Evolutionary conservation across 2,113 vertebrate genomes (phyloP).

Genomic region (Ellobius talpinus): DNA sequence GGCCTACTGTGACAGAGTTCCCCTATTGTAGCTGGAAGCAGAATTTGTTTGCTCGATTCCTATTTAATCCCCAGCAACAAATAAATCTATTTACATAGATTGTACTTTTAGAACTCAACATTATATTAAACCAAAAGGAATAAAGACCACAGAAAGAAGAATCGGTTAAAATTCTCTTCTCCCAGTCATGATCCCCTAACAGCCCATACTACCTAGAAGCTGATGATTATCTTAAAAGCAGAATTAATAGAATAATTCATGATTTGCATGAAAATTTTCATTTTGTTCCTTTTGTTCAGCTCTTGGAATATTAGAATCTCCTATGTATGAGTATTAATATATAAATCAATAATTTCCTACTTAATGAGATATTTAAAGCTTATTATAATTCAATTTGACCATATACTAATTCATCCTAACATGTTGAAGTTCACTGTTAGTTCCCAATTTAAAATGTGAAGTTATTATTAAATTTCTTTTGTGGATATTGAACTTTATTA

Average conservation of each 20-base stretch:
- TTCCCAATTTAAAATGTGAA: neutral
- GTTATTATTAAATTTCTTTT: neutral
- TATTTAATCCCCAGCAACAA: conserved; percentile 56
- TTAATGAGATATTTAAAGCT: conserved; percentile 27
- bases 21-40: neutral
- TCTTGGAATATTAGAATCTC: conserved; percentile 47
- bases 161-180: conserved; percentile 41
- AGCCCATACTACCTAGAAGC: neutral
- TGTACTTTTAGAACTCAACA: conserved; percentile 25
- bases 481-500: neutral
- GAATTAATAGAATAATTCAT: conserved; percentile 15
- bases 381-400: conserved; percentile 26
- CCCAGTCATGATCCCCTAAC: neutral
- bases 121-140: conserved; percentile 51
- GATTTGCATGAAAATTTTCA: conserved; percentile 60
- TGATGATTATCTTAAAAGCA: conserved; percentile 51
- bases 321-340: conserved; percentile 32
- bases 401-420: neutral
- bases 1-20: conserved; percentile 10
- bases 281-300: conserved; percentile 59
- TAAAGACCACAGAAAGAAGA: conserved; percentile 21
- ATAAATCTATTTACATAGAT: conserved; percentile 32
- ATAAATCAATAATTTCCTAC: conserved; percentile 23
- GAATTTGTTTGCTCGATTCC: conserved; percentile 29
- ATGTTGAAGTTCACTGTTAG: neutral